A percentile compares a stretch with the other conserved stretches of the same genome.
Evolutionary conservation across 2,113 vertebrate genomes (phyloP).

Genomic region (Tichodroma muraria): DNA sequence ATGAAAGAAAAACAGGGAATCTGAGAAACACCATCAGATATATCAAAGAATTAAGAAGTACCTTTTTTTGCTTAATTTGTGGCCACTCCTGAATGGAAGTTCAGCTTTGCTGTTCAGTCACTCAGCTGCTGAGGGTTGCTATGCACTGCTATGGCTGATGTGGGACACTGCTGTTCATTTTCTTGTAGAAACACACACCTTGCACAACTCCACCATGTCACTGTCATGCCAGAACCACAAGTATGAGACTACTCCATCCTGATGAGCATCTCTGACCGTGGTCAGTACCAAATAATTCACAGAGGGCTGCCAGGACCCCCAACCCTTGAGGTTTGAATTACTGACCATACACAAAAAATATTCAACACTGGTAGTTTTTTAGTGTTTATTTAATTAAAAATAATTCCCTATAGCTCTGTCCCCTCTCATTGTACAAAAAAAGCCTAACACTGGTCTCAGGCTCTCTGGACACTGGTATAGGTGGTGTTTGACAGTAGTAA

Average conservation of each 20-base stretch:
- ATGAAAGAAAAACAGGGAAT: neutral
- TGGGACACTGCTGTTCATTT: neutral
- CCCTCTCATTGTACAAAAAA: neutral
- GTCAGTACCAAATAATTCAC: neutral
- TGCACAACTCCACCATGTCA: neutral
- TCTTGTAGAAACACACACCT: neutral
- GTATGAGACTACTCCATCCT: neutral
- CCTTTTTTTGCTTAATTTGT: neutral
- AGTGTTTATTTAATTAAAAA: neutral
- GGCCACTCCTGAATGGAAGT: neutral
- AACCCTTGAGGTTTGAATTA: neutral
- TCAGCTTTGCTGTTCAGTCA: neutral
- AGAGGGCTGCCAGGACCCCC: neutral
- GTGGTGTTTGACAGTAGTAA: neutral
- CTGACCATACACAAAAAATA: neutral
- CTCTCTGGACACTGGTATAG: neutral
- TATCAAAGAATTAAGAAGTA: neutral
- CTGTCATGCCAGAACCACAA: neutral
- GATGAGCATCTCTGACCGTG: neutral
- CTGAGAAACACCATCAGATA: fast-evolving
- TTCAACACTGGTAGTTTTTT: neutral
- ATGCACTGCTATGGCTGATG: fast-evolving
- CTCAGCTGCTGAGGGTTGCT: neutral
- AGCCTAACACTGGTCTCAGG: neutral
- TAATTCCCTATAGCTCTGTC: neutral